Percentiles rank a stretch among this genome's conserved stretches.
Evolutionary conservation across 2,888 invertebrate species (phyloP).

Genomic region (Villa cingulata): DNA sequence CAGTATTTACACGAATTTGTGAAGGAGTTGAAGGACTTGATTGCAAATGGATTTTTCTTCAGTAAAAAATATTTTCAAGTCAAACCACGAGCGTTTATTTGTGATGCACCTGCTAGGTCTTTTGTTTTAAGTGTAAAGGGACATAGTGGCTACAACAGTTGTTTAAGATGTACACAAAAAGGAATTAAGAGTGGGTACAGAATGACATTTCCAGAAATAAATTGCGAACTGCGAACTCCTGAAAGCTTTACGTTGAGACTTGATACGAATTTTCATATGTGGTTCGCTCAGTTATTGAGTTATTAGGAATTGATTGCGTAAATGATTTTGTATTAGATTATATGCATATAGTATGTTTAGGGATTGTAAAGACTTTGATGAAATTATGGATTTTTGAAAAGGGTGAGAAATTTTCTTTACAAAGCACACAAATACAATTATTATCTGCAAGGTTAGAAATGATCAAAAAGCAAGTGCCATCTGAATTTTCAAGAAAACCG

Average conservation of each 20-base stretch:
- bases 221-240: background rate
- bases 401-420: constrained; percentile 1
- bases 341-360: constrained; percentile 9
- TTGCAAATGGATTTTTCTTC: background rate
- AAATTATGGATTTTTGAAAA: background rate
- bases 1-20: background rate
- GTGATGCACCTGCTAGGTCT: background rate
- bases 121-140: background rate
- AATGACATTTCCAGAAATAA: background rate
- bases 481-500: constrained; percentile 10
- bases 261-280: background rate
- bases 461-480: background rate
- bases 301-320: background rate
- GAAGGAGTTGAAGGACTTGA: background rate
- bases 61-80: background rate
- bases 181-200: background rate
- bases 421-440: background rate
- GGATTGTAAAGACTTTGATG: constrained; percentile 7
- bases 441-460: background rate
- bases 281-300: background rate
- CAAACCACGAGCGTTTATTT: background rate
- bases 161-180: background rate
- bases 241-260: background rate
- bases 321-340: constrained; percentile 1
- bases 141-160: background rate